phyloP scores from a whole-genome alignment of 2,797 vertebrate species.

The Perodicticus potto region DNA sequence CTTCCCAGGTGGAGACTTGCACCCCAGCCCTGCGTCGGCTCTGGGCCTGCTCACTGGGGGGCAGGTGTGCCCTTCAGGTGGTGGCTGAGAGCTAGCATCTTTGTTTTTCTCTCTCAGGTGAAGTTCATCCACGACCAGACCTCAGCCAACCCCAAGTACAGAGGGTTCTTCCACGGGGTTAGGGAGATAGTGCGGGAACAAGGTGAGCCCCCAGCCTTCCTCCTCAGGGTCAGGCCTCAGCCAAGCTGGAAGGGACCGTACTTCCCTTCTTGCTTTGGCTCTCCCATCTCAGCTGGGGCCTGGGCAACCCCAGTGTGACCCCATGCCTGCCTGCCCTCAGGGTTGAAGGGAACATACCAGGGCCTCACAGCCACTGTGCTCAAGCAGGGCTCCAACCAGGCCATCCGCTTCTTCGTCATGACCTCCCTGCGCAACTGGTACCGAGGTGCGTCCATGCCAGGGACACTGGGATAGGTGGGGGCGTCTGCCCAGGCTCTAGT shows the following conservation, averaged over 20 bases:
- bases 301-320: not conserved
- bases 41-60: not conserved
- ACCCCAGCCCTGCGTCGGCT: not conserved
- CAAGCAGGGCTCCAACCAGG: conserved; percentile 98
- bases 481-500: not conserved
- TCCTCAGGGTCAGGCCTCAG: not conserved
- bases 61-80: not conserved
- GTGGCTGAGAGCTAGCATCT: not conserved
- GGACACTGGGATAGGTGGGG: not conserved
- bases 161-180: conserved; percentile 96
- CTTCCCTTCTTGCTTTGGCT: not conserved
- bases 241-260: not conserved
- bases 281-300: not conserved
- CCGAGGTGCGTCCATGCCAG: conserved; percentile 90
- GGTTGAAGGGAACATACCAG: conserved; percentile 96
- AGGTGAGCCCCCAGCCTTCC: conserved; percentile 88
- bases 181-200: conserved; percentile 94
- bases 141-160: conserved; percentile 95
- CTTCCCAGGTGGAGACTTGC: not conserved
- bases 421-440: conserved; percentile 98
- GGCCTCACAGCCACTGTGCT: conserved; percentile 96
- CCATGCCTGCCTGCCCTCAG: conserved; percentile 82
- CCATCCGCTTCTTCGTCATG: conserved; percentile 98
- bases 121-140: conserved; percentile 99
- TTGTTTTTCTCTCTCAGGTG: conserved; percentile 89